Evolutionary conservation across 1,140 invertebrate species (phyloP).

Genomic region (Metopolophium dirhodum): DNA sequence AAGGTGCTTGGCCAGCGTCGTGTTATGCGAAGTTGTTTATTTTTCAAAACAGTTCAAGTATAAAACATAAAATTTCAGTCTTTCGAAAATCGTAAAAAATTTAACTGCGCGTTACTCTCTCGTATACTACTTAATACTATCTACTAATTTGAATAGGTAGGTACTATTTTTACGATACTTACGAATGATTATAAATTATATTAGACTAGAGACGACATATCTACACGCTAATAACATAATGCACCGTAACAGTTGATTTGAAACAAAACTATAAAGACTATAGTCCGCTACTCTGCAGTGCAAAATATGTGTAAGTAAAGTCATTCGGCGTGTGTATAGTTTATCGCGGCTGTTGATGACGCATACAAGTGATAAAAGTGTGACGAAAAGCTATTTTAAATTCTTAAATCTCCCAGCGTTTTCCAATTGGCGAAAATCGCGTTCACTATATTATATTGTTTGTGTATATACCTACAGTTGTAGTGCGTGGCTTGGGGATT

Average conservation of each 20-base stretch:
- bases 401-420: background rate
- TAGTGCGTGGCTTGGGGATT: background rate
- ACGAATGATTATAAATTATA: background rate
- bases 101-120: background rate
- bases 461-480: background rate
- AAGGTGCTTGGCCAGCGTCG: too few relatives aligned
- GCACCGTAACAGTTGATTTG: background rate
- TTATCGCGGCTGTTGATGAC: background rate
- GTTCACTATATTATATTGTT: background rate
- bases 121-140: background rate
- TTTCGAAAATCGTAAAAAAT: background rate
- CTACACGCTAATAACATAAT: background rate
- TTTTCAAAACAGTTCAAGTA: background rate
- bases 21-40: background rate
- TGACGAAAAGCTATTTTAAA: conserved; percentile 4
- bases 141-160: too few relatives aligned
- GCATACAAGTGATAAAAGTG: conserved; percentile 19
- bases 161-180: background rate
- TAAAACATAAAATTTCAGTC: background rate
- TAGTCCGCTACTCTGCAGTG: background rate
- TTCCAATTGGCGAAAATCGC: conserved; percentile 25
- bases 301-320: background rate
- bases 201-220: background rate
- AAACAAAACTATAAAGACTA: background rate
- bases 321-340: background rate